A percentile compares a stretch with the other conserved stretches of the same genome.
Conservation (phyloP, 2,888 invertebrate species). For the Cephus nigrinus region DNA sequence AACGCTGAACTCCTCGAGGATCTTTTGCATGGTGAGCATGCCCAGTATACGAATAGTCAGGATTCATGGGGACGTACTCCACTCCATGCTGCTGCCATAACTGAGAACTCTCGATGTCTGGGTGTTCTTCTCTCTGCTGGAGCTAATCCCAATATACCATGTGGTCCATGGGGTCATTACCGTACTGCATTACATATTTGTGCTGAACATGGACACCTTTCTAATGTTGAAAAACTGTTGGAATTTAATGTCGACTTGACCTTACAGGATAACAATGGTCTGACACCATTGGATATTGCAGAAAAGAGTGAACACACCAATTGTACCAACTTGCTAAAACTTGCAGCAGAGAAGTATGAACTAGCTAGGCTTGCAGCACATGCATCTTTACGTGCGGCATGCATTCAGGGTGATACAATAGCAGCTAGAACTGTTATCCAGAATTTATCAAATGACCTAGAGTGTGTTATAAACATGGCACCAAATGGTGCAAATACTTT, state of each 20-base stretch:
- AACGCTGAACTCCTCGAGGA: constrained; percentile 88
- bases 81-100: constrained; percentile 85
- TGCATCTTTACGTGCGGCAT: constrained; percentile 80
- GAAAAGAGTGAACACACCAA: constrained; percentile 76
- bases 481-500: constrained; percentile 90
- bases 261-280: constrained; percentile 75
- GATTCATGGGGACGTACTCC: constrained; percentile 83
- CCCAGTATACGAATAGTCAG: constrained; percentile 74
- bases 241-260: constrained; percentile 75
- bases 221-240: constrained; percentile 76
- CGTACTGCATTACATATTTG: constrained; percentile 86
- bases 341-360: constrained; percentile 77
- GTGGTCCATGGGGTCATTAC: constrained; percentile 76
- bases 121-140: constrained; percentile 78
- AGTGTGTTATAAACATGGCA: constrained; percentile 85
- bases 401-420: constrained; percentile 77
- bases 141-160: constrained; percentile 76
- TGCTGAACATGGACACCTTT: constrained; percentile 81
- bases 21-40: constrained; percentile 77
- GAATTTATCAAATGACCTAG: constrained; percentile 75
- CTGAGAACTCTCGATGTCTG: constrained; percentile 81
- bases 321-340: constrained; percentile 74
- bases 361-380: constrained; percentile 80
- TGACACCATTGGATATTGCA: constrained; percentile 79
- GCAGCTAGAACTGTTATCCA: constrained; percentile 76